Evolutionary conservation across 1,140 invertebrate species (phyloP), one percentile per base, ranked within the genome.

Genomic region (Halotydeus destructor): DNA sequence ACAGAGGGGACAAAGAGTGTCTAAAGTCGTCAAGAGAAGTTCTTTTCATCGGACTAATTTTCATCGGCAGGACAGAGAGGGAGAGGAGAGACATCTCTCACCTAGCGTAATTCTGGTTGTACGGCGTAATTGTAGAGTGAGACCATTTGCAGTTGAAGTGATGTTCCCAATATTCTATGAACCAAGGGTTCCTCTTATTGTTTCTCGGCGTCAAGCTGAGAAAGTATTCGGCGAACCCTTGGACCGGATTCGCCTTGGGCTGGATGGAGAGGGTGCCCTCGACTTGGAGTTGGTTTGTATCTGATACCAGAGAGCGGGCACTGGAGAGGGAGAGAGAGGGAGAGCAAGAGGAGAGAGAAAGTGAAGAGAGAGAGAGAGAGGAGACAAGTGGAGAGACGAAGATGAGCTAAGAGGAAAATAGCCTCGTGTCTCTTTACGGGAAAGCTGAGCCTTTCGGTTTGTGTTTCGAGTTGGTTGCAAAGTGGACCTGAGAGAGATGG

Each of bases 91-190:
- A 34, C 6, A n/a, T 4, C n/a, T 14, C 19, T 42, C 42, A 54
- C 24, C 38, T 47, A 2, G 60, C 69, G 53, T 78, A 78, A 48
- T 76, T 70, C 23, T 63, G 58, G 52, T 88, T 88, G 62, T 84
- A 83, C 0, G 79, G 80, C 0, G 81, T 86, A 22, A 60, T 60
- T 0, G 74, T 67, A 33, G 76, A 72, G 49, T 77, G 75, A 0
- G 76, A 73, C 46, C 52, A 55, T 45, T 47, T 50, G 36, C 53
- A 54, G 44, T 77, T 69, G 54, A 88, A 88, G 54, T 84, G 79
- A 54, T 81, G 72, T 53, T 89, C 84, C 84, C 83, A 89, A 61
- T 85, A 88, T 66, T 89, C 84, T 18, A 81, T 70, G 64, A 91
- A 89, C 83, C 83, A 89, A 0, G 84, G 84, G 66, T 89, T 88